phyloP scores from a whole-genome alignment of 2,797 vertebrate genomes.

The Myoxocephalus aenaeus region DNA sequence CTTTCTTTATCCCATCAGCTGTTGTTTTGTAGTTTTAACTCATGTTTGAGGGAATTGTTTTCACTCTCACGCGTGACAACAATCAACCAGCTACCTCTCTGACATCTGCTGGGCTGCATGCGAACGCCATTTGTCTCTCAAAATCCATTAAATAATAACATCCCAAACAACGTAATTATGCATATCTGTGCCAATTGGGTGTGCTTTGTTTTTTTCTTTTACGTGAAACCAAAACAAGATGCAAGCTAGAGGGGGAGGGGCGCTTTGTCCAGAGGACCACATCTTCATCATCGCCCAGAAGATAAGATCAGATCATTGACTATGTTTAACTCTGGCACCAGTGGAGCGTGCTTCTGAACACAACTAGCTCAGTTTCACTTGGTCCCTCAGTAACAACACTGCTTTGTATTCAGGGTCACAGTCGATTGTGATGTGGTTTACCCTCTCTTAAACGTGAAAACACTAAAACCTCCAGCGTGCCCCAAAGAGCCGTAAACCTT shows the following conservation, averaged over 20 bases:
- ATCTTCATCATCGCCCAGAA: background rate
- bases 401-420: background rate
- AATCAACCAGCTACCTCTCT: background rate
- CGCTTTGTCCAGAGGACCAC: background rate
- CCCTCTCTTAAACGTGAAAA: background rate
- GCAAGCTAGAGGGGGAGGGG: background rate
- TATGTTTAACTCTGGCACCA: background rate
- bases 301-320: background rate
- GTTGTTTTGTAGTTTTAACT: background rate
- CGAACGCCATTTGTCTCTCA: background rate
- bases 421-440: background rate
- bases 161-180: background rate
- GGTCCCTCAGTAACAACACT: background rate
- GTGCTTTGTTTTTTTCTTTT: background rate
- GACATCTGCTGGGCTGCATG: background rate
- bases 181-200: background rate
- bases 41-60: background rate
- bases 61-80: background rate
- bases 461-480: background rate
- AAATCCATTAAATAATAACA: background rate
- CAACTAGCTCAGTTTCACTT: slow-evolving; percentile 1
- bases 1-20: background rate
- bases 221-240: background rate
- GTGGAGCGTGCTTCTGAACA: background rate
- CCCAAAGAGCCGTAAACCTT: background rate